These are phyloP conservation scores for Kryptolebias marmoratus DNA, from an alignment of 2,113 vertebrate genomes.

Conservation along the genomic window DNA sequence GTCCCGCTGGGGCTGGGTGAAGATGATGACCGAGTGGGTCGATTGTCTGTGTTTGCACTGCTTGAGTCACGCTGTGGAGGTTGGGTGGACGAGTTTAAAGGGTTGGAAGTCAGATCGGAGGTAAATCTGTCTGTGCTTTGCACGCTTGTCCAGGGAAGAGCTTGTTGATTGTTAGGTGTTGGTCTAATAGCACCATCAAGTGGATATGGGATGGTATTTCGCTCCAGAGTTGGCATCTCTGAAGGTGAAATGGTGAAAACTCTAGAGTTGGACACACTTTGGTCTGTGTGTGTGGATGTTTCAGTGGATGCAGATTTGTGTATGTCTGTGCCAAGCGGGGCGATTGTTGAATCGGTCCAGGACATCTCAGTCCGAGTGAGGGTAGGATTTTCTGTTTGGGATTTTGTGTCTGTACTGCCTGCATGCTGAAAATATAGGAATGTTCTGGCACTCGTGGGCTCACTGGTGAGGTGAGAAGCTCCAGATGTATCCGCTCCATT, in stretches of 20 bases:
- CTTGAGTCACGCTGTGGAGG: slow-evolving; percentile 6
- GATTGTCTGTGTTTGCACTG: slow-evolving; percentile 3
- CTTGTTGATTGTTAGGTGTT: not conserved
- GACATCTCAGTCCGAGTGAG: not conserved
- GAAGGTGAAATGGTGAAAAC: not conserved
- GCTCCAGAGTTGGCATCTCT: slow-evolving; percentile 5
- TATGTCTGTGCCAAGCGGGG: not conserved
- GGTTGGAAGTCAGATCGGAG: slow-evolving; percentile 13
- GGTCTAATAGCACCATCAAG: slow-evolving; percentile 1
- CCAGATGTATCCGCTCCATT: slow-evolving; percentile 83
- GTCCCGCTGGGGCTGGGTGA: not conserved
- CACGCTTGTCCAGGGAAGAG: slow-evolving; percentile 39
- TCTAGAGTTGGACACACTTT: not conserved
- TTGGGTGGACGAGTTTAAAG: slow-evolving; percentile 15
- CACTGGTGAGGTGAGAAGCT: slow-evolving; percentile 36
- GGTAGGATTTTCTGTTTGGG: slow-evolving; percentile 1
- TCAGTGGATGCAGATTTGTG: slow-evolving; percentile 1
- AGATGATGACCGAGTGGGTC: slow-evolving; percentile 20
- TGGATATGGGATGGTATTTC: not conserved
- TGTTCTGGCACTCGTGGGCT: slow-evolving; percentile 28
- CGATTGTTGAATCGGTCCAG: not conserved
- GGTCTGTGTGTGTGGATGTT: slow-evolving; percentile 3
- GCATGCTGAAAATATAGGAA: slow-evolving; percentile 49
- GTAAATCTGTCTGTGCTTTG: slow-evolving; percentile 28
- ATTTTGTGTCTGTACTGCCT: slow-evolving; percentile 1